Evolutionary conservation across 2,113 vertebrate genomes (phyloP), one percentile per base, ranked within the genome.

Genomic region (Carollia perspicillata): DNA sequence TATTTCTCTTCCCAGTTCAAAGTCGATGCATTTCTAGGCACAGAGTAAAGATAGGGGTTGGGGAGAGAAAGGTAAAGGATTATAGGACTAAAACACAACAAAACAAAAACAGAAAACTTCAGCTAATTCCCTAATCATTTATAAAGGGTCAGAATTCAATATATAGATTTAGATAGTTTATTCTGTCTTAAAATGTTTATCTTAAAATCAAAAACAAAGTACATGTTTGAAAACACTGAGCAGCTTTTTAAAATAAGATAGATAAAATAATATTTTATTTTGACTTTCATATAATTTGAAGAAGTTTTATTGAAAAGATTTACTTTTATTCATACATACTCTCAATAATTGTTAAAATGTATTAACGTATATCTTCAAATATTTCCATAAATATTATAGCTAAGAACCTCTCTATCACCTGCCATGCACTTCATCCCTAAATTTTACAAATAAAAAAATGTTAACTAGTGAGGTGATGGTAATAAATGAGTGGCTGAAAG

Each of bases 271-370:
- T 86, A 11, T 16, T 22, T 77, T 93, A 49, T 80, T 96, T 91
- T 95, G 86, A 80, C 63, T 89, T 90, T 51, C 14, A 22, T 10
- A 12, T 33, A 58, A 47, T 92, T 96, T 87, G 35, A 35, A 84
- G 93, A 74, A 18, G 47, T 74, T 75, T 55, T 20, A 42, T 55
- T 91, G 58, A 55, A 58, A 90, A 68, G 44, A 75, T n/a, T 63
- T 51, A 13, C 37, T 89, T 55, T 88, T 83, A 13, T 83, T 49
- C 35, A 35, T n/a, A 35, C 22, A 26, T 47, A 42, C 2, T 22
- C 33, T 95, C 60, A 80, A 91, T 89, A 84, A 93, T 93, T 77
- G 86, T 77, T 90, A 96, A 96, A 94, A 77, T 91, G 89, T 89
- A 69, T 84, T 84, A 93, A 93, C 68, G 37, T 65, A 14, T 63